Evolutionary conservation across 2,888 invertebrate genomes (phyloP).

Genomic region (Habrosyne pyritoides): DNA sequence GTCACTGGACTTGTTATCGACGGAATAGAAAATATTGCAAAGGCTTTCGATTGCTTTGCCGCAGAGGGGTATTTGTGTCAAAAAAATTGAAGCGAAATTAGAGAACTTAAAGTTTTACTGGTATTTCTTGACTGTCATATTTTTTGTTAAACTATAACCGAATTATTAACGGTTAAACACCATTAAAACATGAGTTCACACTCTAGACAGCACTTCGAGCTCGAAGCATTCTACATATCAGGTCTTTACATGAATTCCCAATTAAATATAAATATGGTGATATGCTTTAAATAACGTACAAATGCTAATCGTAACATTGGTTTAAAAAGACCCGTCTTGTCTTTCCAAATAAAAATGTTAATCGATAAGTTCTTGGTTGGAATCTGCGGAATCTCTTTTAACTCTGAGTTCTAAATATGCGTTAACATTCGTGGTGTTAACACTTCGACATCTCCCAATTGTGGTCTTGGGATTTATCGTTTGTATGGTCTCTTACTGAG

Average conservation of each 20-base stretch:
- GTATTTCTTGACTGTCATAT: neutral
- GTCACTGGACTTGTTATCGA: neutral
- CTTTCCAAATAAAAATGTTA: constrained; percentile 3
- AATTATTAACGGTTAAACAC: neutral
- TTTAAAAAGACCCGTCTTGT: neutral
- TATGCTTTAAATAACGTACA: neutral
- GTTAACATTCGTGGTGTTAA: neutral
- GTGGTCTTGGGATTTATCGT: neutral
- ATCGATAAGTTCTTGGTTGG: neutral
- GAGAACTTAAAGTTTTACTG: neutral
- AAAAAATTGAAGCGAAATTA: neutral
- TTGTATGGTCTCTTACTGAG: neutral
- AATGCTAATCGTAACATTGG: neutral
- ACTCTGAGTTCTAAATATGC: neutral
- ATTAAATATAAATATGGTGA: neutral
- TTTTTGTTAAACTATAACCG: neutral
- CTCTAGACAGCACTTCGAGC: neutral
- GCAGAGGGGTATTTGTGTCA: neutral
- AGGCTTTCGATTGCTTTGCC: neutral
- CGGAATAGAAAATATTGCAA: neutral
- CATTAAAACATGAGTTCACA: neutral
- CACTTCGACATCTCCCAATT: neutral
- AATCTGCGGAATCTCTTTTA: constrained; percentile 1
- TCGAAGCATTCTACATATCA: neutral
- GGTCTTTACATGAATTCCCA: neutral